These are phyloP conservation scores for Synanthedon formicaeformis DNA, from an alignment of 2,888 invertebrate genomes.

Conservation along the genomic window DNA sequence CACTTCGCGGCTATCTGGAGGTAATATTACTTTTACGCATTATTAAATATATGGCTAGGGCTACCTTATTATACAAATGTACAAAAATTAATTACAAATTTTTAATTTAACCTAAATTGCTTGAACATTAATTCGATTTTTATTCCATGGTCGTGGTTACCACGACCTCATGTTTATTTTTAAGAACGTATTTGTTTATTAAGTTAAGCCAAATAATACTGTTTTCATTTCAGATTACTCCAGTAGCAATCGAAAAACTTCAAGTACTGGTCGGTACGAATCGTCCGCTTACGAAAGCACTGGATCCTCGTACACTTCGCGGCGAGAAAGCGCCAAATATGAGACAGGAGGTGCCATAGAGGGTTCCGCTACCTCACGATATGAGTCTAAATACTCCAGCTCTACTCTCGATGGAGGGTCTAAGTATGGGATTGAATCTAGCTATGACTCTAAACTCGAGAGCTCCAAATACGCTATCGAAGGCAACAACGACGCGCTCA, in stretches of 20 bases:
- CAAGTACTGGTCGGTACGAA: constrained; percentile 49
- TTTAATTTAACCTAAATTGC: too few relatives aligned
- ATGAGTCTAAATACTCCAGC: constrained; percentile 51
- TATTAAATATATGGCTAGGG: too few relatives aligned
- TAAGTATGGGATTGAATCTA: constrained; percentile 29
- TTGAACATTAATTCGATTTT: too few relatives aligned
- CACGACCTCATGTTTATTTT: too few relatives aligned
- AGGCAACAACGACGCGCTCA: constrained; percentile 21
- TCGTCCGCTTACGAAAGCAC: constrained; percentile 41
- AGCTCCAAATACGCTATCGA: constrained; percentile 5
- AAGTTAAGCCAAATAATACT: too few relatives aligned
- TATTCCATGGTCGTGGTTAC: too few relatives aligned
- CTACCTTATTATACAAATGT: too few relatives aligned
- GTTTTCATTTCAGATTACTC: constrained; percentile 37
- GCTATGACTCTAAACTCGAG: constrained; percentile 21
- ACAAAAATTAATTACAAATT: too few relatives aligned
- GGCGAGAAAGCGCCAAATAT: constrained; percentile 50
- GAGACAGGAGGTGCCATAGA: constrained; percentile 40
- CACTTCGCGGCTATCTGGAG: constrained; percentile 74
- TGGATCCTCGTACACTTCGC: constrained; percentile 32
- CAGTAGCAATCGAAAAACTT: constrained; percentile 48
- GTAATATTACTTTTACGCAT: constrained; percentile 28
- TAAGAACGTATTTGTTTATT: too few relatives aligned
- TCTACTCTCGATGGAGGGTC: constrained; percentile 20
- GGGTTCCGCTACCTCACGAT: constrained; percentile 38